Percentiles rank a stretch among this genome's conserved stretches.
These are phyloP conservation scores for Mylabris sibirica DNA, from an alignment of 2,888 invertebrate species.

Conservation along the genomic window DNA sequence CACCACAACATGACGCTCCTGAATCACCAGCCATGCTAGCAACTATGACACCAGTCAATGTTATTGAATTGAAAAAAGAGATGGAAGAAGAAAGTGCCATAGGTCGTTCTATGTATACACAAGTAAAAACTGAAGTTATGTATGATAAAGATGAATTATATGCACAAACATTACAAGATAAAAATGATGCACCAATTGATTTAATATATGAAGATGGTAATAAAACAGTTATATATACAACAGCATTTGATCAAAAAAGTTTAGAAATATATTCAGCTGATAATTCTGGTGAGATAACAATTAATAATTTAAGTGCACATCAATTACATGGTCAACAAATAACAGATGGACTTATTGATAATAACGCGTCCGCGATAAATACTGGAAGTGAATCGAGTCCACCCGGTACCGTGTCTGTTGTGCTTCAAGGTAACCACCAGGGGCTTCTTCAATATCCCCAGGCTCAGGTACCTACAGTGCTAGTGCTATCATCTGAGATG, in stretches of 20 bases:
- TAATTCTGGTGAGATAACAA: constrained; percentile 59
- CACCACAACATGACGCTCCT: constrained; percentile 66
- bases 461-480: constrained; percentile 68
- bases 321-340: constrained; percentile 60
- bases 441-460: constrained; percentile 64
- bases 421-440: constrained; percentile 65
- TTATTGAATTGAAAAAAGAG: constrained; percentile 75
- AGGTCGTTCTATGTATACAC: constrained; percentile 66
- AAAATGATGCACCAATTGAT: constrained; percentile 79
- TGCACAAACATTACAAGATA: constrained; percentile 63
- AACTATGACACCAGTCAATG: constrained; percentile 88
- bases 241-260: constrained; percentile 79
- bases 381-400: constrained; percentile 62
- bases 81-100: constrained; percentile 71
- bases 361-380: constrained; percentile 65
- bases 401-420: constrained; percentile 60
- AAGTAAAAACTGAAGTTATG: constrained; percentile 66
- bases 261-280: constrained; percentile 81
- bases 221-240: constrained; percentile 84
- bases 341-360: constrained; percentile 66
- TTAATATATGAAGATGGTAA: constrained; percentile 85
- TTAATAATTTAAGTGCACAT: constrained; percentile 60
- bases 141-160: constrained; percentile 62
- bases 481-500: constrained; percentile 73
- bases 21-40: constrained; percentile 79